phyloP scores from a whole-genome alignment of 2,888 invertebrate genomes.

The Schizaphis graminum region DNA sequence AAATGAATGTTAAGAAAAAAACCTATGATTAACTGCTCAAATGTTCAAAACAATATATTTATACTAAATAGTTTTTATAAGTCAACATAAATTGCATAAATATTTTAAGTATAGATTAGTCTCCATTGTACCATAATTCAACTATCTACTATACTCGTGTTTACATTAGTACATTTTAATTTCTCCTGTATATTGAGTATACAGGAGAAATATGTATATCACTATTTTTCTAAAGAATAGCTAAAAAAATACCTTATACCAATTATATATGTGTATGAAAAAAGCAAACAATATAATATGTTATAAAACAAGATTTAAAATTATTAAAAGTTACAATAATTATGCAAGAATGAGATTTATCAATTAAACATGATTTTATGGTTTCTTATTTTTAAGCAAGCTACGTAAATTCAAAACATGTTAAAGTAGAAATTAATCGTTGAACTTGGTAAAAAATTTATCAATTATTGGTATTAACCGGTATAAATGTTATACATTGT shows the following conservation, averaged over 20 bases:
- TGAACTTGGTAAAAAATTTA: background rate
- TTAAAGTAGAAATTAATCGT: background rate
- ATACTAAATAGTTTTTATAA: background rate
- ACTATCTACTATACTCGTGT: background rate
- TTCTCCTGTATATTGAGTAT: background rate
- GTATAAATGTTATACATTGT: background rate
- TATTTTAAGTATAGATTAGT: background rate
- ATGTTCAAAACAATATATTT: background rate
- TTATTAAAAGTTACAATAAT: background rate
- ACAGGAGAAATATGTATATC: too few species aligned
- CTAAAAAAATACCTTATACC: background rate
- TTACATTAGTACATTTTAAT: background rate
- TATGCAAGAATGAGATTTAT: background rate
- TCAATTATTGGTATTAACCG: background rate
- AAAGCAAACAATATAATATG: background rate
- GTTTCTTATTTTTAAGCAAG: background rate
- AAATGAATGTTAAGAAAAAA: too few species aligned
- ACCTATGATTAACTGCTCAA: background rate
- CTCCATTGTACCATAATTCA: background rate
- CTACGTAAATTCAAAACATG: background rate
- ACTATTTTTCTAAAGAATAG: background rate
- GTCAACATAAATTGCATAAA: background rate
- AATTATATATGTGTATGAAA: background rate
- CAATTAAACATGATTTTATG: background rate
- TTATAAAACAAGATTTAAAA: slow-evolving; percentile 25